Conservation (phyloP, 2,888 invertebrate genomes). For the Phrixothrix hirtus region DNA sequence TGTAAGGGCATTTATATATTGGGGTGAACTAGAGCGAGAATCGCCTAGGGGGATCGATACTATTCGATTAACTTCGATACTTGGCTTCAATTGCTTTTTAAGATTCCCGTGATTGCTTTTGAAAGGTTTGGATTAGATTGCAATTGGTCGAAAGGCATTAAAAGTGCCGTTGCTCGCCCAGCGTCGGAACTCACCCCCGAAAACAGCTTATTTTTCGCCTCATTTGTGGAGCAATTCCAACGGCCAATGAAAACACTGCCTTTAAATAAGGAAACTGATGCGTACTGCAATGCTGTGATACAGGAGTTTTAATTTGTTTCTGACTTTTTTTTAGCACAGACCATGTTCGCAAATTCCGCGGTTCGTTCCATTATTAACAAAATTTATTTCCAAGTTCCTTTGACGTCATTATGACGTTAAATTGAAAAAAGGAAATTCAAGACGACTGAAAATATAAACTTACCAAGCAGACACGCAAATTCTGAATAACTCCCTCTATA, state of each 20-base stretch:
- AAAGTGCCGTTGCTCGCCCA: constrained; percentile 49
- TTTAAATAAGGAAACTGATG: constrained; percentile 46
- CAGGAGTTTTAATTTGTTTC: constrained; percentile 43
- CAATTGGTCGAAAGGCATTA: constrained; percentile 56
- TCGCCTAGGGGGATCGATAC: constrained; percentile 40
- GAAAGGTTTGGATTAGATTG: constrained; percentile 57
- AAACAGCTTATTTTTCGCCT: constrained; percentile 57
- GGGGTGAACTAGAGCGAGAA: constrained; percentile 40
- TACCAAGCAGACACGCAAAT: constrained; percentile 28
- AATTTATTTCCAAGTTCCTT: constrained; percentile 4
- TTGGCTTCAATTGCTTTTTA: constrained; percentile 56
- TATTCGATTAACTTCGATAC: constrained; percentile 56
- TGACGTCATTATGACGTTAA: constrained; percentile 18
- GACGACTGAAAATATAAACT: constrained; percentile 20
- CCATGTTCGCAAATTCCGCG: not conserved
- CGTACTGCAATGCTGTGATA: constrained; percentile 35
- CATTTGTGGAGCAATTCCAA: constrained; percentile 55
- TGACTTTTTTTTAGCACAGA: constrained; percentile 27
- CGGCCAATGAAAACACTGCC: constrained; percentile 47
- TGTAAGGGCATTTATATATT: constrained; percentile 23
- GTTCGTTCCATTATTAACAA: constrained; percentile 10
- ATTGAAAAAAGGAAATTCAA: constrained; percentile 15
- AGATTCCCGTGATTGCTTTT: constrained; percentile 56
- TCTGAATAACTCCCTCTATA: constrained; percentile 48
- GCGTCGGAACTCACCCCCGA: constrained; percentile 37